Conservation (phyloP, 2,888 invertebrate genomes). For the Heliconius erato region DNA sequence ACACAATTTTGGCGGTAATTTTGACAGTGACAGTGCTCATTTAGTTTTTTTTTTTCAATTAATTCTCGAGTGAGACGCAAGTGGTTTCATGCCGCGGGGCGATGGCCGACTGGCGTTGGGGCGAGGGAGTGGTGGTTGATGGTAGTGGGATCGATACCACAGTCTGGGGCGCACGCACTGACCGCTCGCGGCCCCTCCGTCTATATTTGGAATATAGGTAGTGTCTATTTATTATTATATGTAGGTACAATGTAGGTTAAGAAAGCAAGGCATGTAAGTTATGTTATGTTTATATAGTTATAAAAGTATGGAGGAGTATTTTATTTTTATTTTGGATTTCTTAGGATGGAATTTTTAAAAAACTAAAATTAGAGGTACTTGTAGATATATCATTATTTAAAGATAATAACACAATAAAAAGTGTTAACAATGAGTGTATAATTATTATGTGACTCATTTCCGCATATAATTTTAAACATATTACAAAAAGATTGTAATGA, state of each 20-base stretch:
- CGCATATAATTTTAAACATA: background rate
- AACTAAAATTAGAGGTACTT: background rate
- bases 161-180: slow-evolving; percentile 84
- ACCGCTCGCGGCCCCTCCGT: slow-evolving; percentile 68
- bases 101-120: slow-evolving; percentile 80
- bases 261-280: background rate
- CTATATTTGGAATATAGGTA: slow-evolving; percentile 72
- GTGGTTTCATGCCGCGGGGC: slow-evolving; percentile 77
- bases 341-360: background rate
- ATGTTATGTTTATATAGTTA: background rate
- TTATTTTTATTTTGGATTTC: background rate
- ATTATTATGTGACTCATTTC: background rate
- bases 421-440: background rate
- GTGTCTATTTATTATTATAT: slow-evolving; percentile 36
- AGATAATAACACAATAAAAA: background rate
- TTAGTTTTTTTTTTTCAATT: slow-evolving; percentile 57
- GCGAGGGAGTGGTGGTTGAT: slow-evolving; percentile 78
- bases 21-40: slow-evolving; percentile 51
- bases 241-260: slow-evolving; percentile 6
- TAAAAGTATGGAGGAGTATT: background rate
- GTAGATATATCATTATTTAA: background rate
- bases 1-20: slow-evolving; percentile 47
- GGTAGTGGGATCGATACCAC: slow-evolving; percentile 83
- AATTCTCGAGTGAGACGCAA: slow-evolving; percentile 57
- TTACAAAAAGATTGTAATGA: background rate